Conservation (phyloP, 2,113 vertebrate genomes). For the Pterocles orientalis region DNA sequence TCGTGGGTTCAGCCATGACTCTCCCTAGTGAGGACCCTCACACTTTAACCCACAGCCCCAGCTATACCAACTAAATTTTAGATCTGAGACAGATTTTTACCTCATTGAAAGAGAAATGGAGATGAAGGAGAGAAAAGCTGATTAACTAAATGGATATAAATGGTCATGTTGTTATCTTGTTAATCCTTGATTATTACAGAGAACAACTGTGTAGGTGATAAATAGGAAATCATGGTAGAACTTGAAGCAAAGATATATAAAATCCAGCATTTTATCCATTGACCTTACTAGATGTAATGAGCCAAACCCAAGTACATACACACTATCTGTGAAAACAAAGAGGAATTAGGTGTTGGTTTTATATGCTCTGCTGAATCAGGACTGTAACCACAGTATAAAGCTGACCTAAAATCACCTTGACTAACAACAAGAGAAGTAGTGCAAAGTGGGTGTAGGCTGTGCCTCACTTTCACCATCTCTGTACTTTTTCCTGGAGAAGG, state of each 20-base stretch:
- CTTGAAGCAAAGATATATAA: background rate
- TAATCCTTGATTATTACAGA: background rate
- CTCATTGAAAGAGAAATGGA: background rate
- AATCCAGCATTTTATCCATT: background rate
- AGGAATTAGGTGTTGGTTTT: background rate
- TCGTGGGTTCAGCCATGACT: background rate
- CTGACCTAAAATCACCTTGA: background rate
- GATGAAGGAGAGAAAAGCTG: background rate
- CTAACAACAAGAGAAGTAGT: background rate
- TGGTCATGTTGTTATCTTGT: background rate
- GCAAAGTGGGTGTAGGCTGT: background rate
- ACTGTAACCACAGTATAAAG: background rate
- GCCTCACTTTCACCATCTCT: background rate
- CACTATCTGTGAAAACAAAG: background rate
- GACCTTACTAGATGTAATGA: background rate
- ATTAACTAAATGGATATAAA: background rate
- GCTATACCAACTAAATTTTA: background rate
- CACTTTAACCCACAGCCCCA: background rate
- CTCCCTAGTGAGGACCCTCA: background rate
- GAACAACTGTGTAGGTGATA: background rate
- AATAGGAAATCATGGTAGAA: background rate
- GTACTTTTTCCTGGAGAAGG: background rate
- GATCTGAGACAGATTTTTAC: background rate
- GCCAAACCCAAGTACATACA: background rate
- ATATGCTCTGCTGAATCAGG: background rate